Evolutionary conservation across 2,113 vertebrate genomes (phyloP), one percentile per base, ranked within the genome.

Genomic region (Guaruba guarouba): DNA sequence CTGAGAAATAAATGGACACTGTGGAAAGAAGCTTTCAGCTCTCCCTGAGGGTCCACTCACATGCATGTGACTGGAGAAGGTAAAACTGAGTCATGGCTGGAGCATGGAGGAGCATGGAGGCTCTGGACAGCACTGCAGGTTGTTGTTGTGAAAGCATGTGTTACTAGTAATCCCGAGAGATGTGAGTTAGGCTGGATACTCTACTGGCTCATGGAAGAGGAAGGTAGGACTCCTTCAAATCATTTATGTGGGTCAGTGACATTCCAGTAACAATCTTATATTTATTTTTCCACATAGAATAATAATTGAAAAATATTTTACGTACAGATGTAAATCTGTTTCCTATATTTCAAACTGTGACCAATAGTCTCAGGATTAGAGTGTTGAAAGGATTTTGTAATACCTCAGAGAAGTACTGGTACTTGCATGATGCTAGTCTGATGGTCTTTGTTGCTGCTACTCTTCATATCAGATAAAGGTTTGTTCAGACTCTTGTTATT

Each of bases 121-220:
- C n/a, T 77, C 33, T 61, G 41, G 35, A 19, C 27, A 19, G 27
- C 6, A 0, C 3, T 43, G 35, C 4, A 14, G 9, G 25, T 35
- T 2, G 0, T 35, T 62, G 5, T 5, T 25, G 14, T 28, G 66
- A 10, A 37, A 55, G 7, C 3, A 7, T 17, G 20, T 4, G 0
- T 63, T 49, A 6, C 52, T n/a, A 3, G 46, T 17, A 24, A 54
- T 44, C 11, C 29, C 37, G 11, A 35, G 64, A 33, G 51, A 48
- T 17, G 25, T 9, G 29, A 57, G 12, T 69, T 24, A 35, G 33
- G 8, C n/a, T 57, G 79, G 13, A 74, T 16, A 27, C 12, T 37
- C 10, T 6, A 2, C 13, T 15, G 23, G 4, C 22, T 61, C 17
- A 4, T 44, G 44, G 43, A 54, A 55, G 17, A 63, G 5, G 11